Base-by-base conservation (phyloP, 2,888 invertebrate genomes). In the Lepidocyrtoides sp. region DNA sequence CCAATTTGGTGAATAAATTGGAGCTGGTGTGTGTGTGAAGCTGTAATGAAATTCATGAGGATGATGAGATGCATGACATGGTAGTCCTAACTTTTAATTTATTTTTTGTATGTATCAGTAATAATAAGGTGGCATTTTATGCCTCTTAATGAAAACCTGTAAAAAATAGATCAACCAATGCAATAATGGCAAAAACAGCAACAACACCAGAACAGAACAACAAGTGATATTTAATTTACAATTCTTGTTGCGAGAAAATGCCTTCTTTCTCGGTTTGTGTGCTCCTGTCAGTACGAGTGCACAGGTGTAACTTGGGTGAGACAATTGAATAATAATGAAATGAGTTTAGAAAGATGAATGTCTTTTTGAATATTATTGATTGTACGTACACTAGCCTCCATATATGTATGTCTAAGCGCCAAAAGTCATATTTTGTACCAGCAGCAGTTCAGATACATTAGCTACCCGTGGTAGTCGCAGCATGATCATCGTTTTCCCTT, bases 1-100 rank as follows among this genome's bases (percentile, higher is more conserved):
- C 91, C 87, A 87, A 91, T 91, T 91, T 83, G 36, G 91, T 91
- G 87, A 87, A 87, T 91, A 91, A 91, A 91, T 91, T 91, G 91
- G 91, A 81, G 91, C 91, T 91, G 66, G 85, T 57, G 51, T 54
- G 29, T 79, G n/a, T 79, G 57, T 60, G 41, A 17, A 32, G 54
- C 29, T 48, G 54, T 91, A 91, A 91, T 91, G 91, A 91, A 91
- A 91, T 91, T 91, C 91, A 91, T 85, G 90, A 89, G 51, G 85
- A 85, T 91, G 86, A 91, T 91, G 91, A 91, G 91, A 91, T 91
- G 91, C 87, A 91, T 81, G 79, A 63, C 84, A 77, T 85, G 79
- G 54, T 84, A 26, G 77, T 90, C 51, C 63, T 44, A 44, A 79
- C 60, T 87, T 91, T 48, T 91, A 81, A 91, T 91, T 91, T 91